Conservation (phyloP, 2,888 invertebrate species). For the Belgica antarctica region DNA sequence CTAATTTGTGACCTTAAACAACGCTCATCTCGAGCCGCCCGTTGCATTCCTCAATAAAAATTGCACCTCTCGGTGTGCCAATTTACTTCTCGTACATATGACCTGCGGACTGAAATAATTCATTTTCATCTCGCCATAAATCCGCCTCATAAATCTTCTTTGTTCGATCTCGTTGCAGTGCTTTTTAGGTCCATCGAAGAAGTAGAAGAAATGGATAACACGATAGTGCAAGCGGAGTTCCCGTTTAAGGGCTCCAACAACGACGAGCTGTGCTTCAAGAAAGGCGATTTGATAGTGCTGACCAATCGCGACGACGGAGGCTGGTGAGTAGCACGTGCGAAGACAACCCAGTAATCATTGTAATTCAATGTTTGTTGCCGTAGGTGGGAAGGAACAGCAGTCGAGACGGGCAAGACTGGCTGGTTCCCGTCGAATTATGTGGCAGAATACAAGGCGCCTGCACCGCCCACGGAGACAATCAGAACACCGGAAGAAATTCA, state of each 20-base stretch:
- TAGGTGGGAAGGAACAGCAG: conserved; percentile 99
- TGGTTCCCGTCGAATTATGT: conserved; percentile 99
- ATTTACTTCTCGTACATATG: background rate
- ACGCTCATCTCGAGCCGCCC: background rate
- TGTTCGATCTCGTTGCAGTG: background rate
- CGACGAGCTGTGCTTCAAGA: conserved; percentile 94
- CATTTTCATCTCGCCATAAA: no score
- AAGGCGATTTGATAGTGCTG: conserved; percentile 94
- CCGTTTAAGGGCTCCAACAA: conserved; percentile 95
- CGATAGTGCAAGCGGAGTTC: conserved; percentile 85
- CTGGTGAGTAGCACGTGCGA: background rate
- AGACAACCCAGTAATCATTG: no score
- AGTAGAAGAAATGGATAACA: conserved; percentile 30
- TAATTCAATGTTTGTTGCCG: no score
- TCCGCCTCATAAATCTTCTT: no score
- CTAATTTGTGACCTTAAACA: background rate
- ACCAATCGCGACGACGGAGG: conserved; percentile 94
- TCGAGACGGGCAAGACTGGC: conserved; percentile 79
- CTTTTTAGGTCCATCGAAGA: background rate
- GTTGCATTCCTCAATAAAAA: background rate
- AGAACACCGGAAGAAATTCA: conserved; percentile 68
- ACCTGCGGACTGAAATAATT: background rate
- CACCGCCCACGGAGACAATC: conserved; percentile 61
- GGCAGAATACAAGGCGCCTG: conserved; percentile 67
- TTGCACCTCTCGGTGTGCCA: background rate